Evolutionary conservation across 2,113 vertebrate species (phyloP).

Genomic region (Plectropomus leopardus): DNA sequence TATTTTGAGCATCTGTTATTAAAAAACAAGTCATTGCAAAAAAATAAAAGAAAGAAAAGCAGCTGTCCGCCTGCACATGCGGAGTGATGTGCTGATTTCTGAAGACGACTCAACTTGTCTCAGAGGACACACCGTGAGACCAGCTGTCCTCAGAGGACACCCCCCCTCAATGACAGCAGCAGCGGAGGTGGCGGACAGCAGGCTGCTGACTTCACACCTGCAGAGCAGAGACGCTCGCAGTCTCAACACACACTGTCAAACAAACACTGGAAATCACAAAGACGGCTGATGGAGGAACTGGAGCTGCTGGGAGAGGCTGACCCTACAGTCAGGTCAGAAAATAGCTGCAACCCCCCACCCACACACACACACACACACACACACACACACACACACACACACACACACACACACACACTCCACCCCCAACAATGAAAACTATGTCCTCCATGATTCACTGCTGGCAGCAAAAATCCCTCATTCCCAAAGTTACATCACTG

Average conservation of each 20-base stretch:
- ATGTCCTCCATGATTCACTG: slow-evolving; percentile 5
- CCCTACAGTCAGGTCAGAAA: slow-evolving; percentile 12
- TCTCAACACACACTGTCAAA: background rate
- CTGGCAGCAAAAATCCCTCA: background rate
- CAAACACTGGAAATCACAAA: slow-evolving; percentile 25
- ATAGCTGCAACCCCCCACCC: background rate
- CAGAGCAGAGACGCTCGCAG: background rate
- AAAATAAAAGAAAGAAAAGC: too few species aligned
- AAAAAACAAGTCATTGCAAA: too few species aligned
- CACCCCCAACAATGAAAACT: slow-evolving; percentile 54
- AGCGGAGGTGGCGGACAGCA: background rate
- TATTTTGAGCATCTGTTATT: too few species aligned
- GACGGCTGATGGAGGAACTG: background rate
- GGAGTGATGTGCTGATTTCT: background rate
- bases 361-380: slow-evolving; percentile 8
- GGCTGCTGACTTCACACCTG: slow-evolving; percentile 40
- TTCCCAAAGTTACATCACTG: background rate
- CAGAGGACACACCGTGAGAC: background rate
- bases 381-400: slow-evolving; percentile 11
- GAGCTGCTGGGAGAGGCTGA: background rate
- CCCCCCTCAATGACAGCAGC: too few species aligned
- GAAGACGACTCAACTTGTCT: background rate
- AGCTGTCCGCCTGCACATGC: too few species aligned
- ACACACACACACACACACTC: slow-evolving; percentile 3
- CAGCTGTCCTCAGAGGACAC: background rate